These are phyloP conservation scores for Alectoris magna DNA, from an alignment of 2,797 vertebrate species.

Conservation along the genomic window DNA sequence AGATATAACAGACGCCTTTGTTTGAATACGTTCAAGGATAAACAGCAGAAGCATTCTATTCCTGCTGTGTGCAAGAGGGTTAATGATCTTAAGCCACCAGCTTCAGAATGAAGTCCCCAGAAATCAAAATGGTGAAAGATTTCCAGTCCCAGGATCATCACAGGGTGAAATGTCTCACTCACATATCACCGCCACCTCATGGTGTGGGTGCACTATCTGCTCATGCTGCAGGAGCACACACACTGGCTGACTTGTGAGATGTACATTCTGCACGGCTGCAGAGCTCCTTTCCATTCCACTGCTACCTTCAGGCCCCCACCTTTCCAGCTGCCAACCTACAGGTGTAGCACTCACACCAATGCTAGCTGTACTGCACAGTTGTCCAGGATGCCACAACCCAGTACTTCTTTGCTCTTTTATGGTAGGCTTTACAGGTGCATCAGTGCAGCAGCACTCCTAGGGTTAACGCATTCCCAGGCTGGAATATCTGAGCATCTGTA, in stretches of 20 bases:
- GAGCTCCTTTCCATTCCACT: background rate
- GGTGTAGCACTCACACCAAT: background rate
- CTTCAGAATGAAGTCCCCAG: background rate
- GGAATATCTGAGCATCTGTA: slow-evolving; percentile 1
- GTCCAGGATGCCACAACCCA: background rate
- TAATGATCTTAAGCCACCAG: background rate
- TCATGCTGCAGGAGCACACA: background rate
- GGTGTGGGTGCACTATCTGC: background rate
- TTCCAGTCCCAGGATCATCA: background rate
- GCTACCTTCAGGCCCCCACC: background rate
- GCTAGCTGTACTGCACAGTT: background rate
- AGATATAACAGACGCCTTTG: background rate
- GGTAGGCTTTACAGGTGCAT: accelerated
- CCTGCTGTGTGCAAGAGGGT: background rate
- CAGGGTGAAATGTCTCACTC: background rate
- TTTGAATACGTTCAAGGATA: background rate
- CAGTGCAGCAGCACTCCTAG: background rate
- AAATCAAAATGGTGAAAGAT: background rate
- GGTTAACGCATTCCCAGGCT: background rate
- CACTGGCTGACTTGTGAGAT: background rate
- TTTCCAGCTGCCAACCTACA: background rate
- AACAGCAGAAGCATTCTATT: background rate
- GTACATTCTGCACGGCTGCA: background rate
- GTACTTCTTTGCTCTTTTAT: background rate
- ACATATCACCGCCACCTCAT: background rate